Evolutionary conservation across 2,113 vertebrate genomes (phyloP).

Genomic region (Chamaetylas fuelleborni): DNA sequence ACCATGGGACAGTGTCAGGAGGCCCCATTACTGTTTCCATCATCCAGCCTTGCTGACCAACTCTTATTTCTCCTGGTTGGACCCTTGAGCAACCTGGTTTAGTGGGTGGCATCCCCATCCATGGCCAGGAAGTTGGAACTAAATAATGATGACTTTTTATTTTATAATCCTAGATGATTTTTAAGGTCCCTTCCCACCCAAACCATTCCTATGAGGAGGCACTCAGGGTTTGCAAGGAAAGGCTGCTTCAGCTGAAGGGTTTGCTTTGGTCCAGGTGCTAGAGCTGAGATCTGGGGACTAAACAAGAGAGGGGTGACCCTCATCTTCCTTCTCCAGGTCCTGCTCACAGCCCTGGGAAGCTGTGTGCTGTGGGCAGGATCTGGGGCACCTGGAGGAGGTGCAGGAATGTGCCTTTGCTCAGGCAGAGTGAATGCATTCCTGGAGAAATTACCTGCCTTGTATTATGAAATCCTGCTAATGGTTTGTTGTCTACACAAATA

Average conservation of each 20-base stretch:
- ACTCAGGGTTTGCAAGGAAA: neutral
- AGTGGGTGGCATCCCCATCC: neutral
- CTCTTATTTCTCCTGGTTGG: neutral
- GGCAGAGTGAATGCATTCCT: neutral
- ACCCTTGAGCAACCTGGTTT: neutral
- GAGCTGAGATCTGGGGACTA: neutral
- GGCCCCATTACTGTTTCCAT: neutral
- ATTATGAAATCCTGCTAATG: conserved; percentile 33
- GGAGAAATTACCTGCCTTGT: conserved; percentile 22
- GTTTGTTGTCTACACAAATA: conserved; percentile 52
- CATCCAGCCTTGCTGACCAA: neutral
- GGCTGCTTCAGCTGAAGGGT: neutral
- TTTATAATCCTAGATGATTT: neutral
- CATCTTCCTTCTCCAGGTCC: neutral
- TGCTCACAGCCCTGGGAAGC: neutral
- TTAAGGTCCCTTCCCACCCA: neutral
- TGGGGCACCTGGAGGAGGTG: neutral
- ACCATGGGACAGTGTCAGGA: neutral
- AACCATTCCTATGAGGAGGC: neutral
- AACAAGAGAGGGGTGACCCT: neutral
- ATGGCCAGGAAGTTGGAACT: neutral
- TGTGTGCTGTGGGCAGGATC: accelerated
- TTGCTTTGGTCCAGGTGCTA: neutral
- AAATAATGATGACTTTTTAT: neutral
- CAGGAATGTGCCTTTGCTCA: neutral